These are phyloP conservation scores for Ptilorrhoa leucosticta DNA, from an alignment of 2,113 vertebrate species.

Conservation along the genomic window DNA sequence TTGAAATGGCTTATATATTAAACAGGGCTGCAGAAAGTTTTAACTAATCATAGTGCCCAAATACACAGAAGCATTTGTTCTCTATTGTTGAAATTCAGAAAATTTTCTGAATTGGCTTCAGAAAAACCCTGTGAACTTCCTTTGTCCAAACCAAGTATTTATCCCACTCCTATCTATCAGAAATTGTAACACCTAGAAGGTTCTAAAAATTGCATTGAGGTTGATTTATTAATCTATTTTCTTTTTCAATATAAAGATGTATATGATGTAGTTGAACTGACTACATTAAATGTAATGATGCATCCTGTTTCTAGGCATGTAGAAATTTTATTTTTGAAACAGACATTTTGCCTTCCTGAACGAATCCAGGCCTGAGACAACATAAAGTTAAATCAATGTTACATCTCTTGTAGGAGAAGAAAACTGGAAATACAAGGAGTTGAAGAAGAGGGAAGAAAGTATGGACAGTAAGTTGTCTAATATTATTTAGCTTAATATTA, in stretches of 20 bases:
- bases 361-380: background rate
- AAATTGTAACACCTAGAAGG: background rate
- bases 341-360: background rate
- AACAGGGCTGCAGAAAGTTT: background rate
- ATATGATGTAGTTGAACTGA: background rate
- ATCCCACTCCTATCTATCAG: background rate
- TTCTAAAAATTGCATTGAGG: background rate
- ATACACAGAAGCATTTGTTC: background rate
- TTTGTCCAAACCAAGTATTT: background rate
- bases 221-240: background rate
- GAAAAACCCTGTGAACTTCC: background rate
- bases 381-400: background rate
- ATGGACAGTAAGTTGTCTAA: conserved; percentile 86
- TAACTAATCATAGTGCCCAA: background rate
- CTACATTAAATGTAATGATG: background rate
- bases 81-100: background rate
- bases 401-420: conserved; percentile 79
- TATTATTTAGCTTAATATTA: background rate
- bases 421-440: conserved; percentile 90
- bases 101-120: too few species aligned
- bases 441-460: conserved; percentile 90
- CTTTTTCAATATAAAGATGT: background rate
- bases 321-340: background rate
- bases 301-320: background rate
- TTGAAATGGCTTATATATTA: background rate